Evolutionary conservation across 2,113 vertebrate genomes (phyloP).

Genomic region (Pomatorhinus ruficollis): DNA sequence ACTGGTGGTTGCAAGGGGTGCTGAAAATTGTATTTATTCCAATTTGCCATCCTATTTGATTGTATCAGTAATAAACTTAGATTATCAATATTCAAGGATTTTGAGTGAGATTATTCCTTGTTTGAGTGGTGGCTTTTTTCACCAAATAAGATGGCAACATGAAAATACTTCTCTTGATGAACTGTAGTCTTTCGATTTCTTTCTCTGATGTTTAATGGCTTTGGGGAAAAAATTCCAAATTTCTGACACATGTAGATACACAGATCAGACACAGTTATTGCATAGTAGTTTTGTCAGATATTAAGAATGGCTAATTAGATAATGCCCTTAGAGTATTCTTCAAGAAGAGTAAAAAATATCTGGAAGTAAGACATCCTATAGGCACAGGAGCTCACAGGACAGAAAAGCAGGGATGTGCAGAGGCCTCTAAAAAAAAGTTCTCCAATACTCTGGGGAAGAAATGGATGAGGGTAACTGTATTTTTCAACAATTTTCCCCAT

Average conservation of each 20-base stretch:
- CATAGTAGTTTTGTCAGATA: not conserved
- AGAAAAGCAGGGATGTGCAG: not conserved
- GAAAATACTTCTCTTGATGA: not conserved
- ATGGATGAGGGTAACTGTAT: not conserved
- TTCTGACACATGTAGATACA: not conserved
- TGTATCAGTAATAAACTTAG: not conserved
- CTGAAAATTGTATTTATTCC: not conserved
- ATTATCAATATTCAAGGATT: not conserved
- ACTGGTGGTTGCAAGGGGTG: rapidly evolving
- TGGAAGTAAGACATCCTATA: not conserved
- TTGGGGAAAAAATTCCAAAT: not conserved
- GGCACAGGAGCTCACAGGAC: not conserved
- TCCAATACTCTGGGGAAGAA: not conserved
- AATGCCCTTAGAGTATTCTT: not conserved
- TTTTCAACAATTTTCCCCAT: not conserved
- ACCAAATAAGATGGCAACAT: not conserved
- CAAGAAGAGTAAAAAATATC: not conserved
- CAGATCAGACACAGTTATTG: not conserved
- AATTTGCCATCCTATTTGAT: not conserved
- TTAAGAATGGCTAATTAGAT: not conserved
- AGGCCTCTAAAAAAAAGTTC: not conserved
- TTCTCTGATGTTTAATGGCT: not conserved
- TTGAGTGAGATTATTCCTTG: not conserved
- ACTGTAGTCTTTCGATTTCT: not conserved
- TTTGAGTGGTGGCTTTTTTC: not conserved